phyloP scores from a whole-genome alignment of 2,113 vertebrate genomes.

The Mesitornis unicolor region DNA sequence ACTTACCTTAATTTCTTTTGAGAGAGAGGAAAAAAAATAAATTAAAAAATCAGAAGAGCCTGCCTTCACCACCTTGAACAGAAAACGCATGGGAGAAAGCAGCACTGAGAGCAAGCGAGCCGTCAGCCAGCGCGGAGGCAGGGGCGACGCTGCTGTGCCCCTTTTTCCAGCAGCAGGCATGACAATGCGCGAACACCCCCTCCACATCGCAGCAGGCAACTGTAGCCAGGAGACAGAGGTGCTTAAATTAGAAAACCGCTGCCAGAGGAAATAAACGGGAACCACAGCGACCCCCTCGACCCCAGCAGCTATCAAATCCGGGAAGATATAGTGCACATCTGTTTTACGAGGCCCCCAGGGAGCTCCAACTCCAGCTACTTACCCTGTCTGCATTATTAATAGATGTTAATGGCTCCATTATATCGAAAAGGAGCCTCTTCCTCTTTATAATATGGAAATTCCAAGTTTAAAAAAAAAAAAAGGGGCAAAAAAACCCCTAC shows the following conservation, averaged over 20 bases:
- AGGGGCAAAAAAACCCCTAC: not conserved
- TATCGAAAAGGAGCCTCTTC: constrained; percentile 69
- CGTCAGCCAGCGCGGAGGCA: not conserved
- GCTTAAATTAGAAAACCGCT: constrained; percentile 62
- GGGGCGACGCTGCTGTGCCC: constrained; percentile 13
- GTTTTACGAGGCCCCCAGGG: constrained; percentile 73
- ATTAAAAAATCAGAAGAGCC: not conserved
- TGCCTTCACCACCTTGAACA: not conserved
- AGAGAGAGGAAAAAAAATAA: not conserved
- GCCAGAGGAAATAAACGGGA: constrained; percentile 75
- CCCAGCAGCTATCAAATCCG: constrained; percentile 71
- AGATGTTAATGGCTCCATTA: constrained; percentile 86
- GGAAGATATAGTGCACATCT: constrained; percentile 78
- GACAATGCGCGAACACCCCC: constrained; percentile 36
- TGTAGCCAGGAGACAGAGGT: constrained; percentile 66
- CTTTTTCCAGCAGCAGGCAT: not conserved
- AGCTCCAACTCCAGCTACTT: constrained; percentile 76
- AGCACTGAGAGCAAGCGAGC: not conserved
- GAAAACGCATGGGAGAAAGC: not conserved
- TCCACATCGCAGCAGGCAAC: constrained; percentile 39
- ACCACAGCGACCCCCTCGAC: constrained; percentile 70
- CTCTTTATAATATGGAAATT: constrained; percentile 72
- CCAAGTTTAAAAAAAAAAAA: constrained; percentile 26
- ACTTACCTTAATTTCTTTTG: constrained; percentile 43
- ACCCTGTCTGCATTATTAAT: constrained; percentile 85